Percentiles rank a stretch among this genome's conserved stretches.
These are phyloP conservation scores for Columbina picui DNA, from an alignment of 2,113 vertebrate genomes.

Conservation along the genomic window DNA sequence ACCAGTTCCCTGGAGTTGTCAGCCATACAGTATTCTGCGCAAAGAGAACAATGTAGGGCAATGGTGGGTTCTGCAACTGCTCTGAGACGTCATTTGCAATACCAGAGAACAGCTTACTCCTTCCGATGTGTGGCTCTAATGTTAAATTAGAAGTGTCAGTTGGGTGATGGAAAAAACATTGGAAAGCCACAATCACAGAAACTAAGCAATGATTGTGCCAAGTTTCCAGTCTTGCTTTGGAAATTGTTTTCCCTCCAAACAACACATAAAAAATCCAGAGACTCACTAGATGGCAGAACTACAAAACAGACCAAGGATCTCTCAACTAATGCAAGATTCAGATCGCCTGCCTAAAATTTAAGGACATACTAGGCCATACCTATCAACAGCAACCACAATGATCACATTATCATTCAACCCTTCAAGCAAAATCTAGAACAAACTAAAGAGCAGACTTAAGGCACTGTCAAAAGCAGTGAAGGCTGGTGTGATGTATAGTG, in stretches of 20 bases:
- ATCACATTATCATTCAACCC: rapidly evolving
- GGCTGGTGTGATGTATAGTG: neutral
- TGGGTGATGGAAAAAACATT: neutral
- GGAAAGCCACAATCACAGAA: neutral
- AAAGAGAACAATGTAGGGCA: neutral
- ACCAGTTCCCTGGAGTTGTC: neutral
- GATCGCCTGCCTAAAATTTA: neutral
- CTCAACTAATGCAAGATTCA: neutral
- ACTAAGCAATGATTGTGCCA: neutral
- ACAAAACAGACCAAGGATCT: neutral
- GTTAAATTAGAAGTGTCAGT: neutral
- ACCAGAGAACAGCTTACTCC: neutral
- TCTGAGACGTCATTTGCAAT: neutral
- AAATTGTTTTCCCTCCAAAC: neutral
- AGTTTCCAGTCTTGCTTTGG: neutral
- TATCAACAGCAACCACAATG: neutral
- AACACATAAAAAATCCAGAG: neutral
- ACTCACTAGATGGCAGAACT: neutral
- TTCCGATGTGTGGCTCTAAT: neutral
- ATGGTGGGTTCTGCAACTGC: neutral
- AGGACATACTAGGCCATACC: neutral
- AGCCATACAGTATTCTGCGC: neutral
- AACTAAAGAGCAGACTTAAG: neutral
- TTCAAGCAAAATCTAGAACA: neutral
- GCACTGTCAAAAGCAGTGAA: neutral